These are phyloP conservation scores for Dione vanillae DNA, from an alignment of 2,888 invertebrate genomes.

Conservation along the genomic window DNA sequence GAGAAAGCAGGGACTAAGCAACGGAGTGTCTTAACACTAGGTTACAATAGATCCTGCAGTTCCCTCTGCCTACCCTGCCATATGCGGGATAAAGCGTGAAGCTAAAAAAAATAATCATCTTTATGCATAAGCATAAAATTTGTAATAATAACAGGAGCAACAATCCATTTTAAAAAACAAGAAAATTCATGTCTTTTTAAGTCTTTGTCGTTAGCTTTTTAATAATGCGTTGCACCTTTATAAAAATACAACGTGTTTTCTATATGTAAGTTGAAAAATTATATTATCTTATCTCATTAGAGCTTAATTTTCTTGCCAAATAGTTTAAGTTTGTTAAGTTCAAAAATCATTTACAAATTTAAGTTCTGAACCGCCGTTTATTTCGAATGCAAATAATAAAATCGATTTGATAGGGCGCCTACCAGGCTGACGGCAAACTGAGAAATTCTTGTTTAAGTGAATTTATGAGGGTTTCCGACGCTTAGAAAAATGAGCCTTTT, in stretches of 20 bases:
- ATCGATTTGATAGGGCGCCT: slow-evolving; percentile 64
- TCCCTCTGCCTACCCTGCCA: too few species aligned
- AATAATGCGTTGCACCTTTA: too few species aligned
- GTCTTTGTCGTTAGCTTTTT: too few species aligned
- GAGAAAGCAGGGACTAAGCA: too few species aligned
- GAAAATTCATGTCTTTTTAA: not conserved
- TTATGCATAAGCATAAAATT: too few species aligned
- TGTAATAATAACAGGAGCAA: too few species aligned
- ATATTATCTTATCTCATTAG: not conserved
- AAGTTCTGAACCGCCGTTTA: slow-evolving; percentile 14
- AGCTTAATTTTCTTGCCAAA: not conserved
- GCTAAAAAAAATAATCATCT: too few species aligned
- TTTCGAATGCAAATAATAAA: slow-evolving; percentile 55
- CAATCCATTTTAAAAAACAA: too few species aligned
- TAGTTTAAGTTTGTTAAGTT: slow-evolving; percentile 8
- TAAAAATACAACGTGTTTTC: not conserved
- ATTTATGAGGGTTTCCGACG: slow-evolving; percentile 16
- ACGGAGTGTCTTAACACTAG: too few species aligned
- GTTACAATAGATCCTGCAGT: too few species aligned
- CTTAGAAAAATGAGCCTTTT: slow-evolving; percentile 8
- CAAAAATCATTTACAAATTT: slow-evolving; percentile 1
- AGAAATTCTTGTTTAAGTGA: slow-evolving; percentile 51
- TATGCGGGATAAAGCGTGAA: not conserved
- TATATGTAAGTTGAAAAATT: not conserved
- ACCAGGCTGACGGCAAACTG: slow-evolving; percentile 64